A percentile compares a stretch with the other conserved stretches of the same genome.
phyloP scores from a whole-genome alignment of 1,140 invertebrate genomes.

The Diploscapter pachys region DNA sequence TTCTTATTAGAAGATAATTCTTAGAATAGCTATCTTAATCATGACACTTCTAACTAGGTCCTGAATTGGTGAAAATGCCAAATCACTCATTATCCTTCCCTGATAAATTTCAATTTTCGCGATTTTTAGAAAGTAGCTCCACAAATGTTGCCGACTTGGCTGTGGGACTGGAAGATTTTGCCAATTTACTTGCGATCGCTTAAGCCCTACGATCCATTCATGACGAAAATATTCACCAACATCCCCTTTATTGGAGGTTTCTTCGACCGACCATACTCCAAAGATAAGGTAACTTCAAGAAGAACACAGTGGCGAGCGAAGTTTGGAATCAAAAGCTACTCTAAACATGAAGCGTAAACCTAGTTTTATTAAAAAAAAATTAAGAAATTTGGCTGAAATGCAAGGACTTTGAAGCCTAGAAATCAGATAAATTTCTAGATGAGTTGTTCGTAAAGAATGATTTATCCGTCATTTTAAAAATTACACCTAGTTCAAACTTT shows the following conservation, averaged over 20 bases:
- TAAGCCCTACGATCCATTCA: constrained; percentile 22
- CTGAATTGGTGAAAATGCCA: not conserved
- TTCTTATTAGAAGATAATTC: no score
- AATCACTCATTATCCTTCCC: constrained; percentile 15
- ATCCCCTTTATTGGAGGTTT: constrained; percentile 14
- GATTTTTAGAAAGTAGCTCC: not conserved
- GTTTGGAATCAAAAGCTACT: no score
- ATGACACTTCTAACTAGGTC: constrained; percentile 3
- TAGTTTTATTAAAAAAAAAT: no score
- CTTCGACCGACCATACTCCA: not conserved
- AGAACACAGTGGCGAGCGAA: no score
- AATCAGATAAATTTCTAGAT: no score
- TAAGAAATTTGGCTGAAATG: no score
- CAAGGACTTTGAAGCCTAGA: no score
- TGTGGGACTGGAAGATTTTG: not conserved
- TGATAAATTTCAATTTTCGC: constrained; percentile 4
- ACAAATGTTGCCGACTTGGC: not conserved
- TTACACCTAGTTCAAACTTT: no score
- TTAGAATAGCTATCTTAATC: not conserved
- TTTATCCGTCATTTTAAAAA: no score
- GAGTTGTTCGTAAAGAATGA: no score
- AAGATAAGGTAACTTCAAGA: no score
- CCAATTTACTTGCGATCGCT: constrained; percentile 6
- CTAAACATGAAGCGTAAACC: no score
- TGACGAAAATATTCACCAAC: constrained; percentile 23